These are phyloP conservation scores for Protobothrops mucrosquamatus DNA, from an alignment of 2,113 vertebrate genomes.

Conservation along the genomic window DNA sequence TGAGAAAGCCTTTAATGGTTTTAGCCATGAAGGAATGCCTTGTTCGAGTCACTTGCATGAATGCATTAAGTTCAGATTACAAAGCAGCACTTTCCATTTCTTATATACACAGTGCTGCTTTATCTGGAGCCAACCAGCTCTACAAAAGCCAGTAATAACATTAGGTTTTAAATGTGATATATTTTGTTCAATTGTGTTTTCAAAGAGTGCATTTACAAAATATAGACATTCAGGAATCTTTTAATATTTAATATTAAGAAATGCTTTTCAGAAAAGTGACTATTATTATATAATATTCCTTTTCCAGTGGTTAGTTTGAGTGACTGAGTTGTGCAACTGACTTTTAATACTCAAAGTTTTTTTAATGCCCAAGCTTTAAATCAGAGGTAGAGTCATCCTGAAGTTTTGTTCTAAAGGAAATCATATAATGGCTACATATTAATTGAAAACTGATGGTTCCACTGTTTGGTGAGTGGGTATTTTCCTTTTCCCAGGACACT, in stretches of 20 bases:
- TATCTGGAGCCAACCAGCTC: constrained; percentile 40
- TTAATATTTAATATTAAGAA: background rate
- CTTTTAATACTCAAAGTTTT: background rate
- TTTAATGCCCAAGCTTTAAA: background rate
- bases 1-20: constrained; percentile 55
- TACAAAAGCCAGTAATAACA: constrained; percentile 67
- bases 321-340: background rate
- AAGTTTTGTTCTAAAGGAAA: background rate
- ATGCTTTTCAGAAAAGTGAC: rapidly evolving
- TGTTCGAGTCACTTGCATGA: constrained; percentile 56
- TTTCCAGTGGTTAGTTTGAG: background rate
- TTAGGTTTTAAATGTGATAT: constrained; percentile 26
- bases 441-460: constrained; percentile 3
- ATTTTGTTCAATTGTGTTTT: constrained; percentile 6
- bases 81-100: constrained; percentile 45
- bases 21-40: constrained; percentile 67
- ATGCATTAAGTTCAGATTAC: constrained; percentile 62
- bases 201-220: background rate
- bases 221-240: rapidly evolving
- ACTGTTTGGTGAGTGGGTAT: no score
- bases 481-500: background rate
- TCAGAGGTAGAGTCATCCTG: background rate
- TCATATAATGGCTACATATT: background rate
- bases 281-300: rapidly evolving
- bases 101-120: constrained; percentile 41